A percentile compares a stretch with the other conserved stretches of the same genome.
These are phyloP conservation scores for Cryptus viduatorius DNA, from an alignment of 2,888 invertebrate species.

Conservation along the genomic window DNA sequence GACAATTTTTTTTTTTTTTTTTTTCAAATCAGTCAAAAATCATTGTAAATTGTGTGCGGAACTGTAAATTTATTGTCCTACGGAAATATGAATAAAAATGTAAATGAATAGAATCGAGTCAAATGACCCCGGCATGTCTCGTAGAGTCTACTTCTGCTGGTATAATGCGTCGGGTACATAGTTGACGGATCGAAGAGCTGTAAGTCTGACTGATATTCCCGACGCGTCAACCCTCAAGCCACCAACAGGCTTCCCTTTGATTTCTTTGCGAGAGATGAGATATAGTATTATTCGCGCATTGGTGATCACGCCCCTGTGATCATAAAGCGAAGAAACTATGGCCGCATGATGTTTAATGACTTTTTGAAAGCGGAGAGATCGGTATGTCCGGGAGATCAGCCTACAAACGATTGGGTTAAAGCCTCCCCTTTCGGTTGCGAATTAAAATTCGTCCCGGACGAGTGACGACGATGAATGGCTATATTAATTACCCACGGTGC, in stretches of 20 bases:
- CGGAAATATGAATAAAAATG: background rate
- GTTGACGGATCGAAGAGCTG: conserved; percentile 83
- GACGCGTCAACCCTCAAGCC: conserved; percentile 60
- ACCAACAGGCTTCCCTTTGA: conserved; percentile 82
- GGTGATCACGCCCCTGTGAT: conserved; percentile 79
- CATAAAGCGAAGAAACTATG: conserved; percentile 68
- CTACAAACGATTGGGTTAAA: conserved; percentile 27
- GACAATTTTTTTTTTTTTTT: no score
- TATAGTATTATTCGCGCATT: conserved; percentile 80
- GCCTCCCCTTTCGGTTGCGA: conserved; percentile 26
- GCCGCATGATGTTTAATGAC: conserved; percentile 80
- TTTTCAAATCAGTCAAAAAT: no score
- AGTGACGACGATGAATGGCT: conserved; percentile 61
- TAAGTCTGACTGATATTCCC: conserved; percentile 84
- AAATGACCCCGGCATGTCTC: background rate
- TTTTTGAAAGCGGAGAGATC: conserved; percentile 79
- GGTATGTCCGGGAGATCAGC: conserved; percentile 43
- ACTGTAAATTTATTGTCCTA: background rate
- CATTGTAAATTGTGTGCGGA: background rate
- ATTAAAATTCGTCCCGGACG: conserved; percentile 63
- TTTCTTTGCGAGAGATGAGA: conserved; percentile 76
- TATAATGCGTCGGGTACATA: conserved; percentile 32
- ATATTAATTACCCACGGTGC: conserved; percentile 59
- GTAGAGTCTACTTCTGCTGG: conserved; percentile 28
- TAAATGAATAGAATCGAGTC: background rate